Conservation (phyloP, 1,140 invertebrate species). For the Tyrophagus putrescentiae region DNA sequence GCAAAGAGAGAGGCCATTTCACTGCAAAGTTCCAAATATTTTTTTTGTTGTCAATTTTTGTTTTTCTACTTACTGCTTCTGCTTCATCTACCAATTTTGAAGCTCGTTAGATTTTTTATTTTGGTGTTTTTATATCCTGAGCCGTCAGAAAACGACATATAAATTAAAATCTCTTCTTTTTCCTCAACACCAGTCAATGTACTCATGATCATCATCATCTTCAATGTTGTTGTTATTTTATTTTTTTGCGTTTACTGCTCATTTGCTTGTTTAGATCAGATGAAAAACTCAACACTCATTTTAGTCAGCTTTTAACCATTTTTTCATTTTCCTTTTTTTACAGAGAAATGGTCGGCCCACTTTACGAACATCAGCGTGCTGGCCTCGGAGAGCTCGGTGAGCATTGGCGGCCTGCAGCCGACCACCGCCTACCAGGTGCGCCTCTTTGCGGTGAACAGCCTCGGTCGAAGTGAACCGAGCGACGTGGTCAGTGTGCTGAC, state of each 20-base stretch:
- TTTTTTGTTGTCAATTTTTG: too few relatives aligned
- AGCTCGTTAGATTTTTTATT: too few relatives aligned
- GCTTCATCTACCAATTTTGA: too few relatives aligned
- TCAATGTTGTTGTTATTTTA: not conserved
- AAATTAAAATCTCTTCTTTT: not conserved
- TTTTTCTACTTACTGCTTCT: too few relatives aligned
- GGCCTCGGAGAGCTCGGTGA: constrained; percentile 56
- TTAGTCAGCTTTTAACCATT: not conserved
- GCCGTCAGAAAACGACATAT: not conserved
- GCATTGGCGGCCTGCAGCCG: constrained; percentile 62
- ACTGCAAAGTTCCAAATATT: too few relatives aligned
- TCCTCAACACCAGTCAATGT: too few relatives aligned
- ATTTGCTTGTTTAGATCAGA: too few relatives aligned
- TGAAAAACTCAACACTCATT: too few relatives aligned
- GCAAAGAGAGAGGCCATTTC: not conserved
- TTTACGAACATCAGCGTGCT: constrained; percentile 36
- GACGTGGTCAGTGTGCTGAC: constrained; percentile 69
- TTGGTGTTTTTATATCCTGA: too few relatives aligned
- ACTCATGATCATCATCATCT: too few relatives aligned
- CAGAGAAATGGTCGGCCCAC: constrained; percentile 26
- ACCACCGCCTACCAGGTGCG: constrained; percentile 87
- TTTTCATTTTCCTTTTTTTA: not conserved
- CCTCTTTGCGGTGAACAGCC: constrained; percentile 88
- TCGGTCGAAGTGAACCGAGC: constrained; percentile 78
- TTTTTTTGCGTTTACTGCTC: too few relatives aligned